Conservation (phyloP, 2,888 invertebrate species). For the Zygaena filipendulae region DNA sequence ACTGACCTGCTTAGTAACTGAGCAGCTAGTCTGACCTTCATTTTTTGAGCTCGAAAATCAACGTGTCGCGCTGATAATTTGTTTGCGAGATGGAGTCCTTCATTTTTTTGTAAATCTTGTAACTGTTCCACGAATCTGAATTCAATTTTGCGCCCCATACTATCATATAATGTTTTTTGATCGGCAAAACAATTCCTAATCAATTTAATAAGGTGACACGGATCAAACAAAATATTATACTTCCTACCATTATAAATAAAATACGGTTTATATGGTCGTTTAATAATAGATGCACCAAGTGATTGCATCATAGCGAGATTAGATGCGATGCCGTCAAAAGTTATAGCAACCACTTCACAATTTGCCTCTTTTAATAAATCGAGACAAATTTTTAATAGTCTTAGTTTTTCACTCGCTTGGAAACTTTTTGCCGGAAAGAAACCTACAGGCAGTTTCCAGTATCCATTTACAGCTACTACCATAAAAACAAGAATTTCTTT, state of each 20-base stretch:
- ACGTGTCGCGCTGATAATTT: neutral
- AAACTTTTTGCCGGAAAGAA: conserved; percentile 4
- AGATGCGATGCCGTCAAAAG: conserved; percentile 11
- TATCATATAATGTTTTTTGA: neutral
- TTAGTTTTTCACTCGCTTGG: neutral
- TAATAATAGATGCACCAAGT: conserved; percentile 2
- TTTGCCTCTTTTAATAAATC: conserved; percentile 4
- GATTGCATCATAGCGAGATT: conserved; percentile 7
- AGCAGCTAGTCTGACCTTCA: conserved; percentile 2
- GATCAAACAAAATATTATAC: neutral
- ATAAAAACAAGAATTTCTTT: conserved; percentile 9
- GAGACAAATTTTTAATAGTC: conserved; percentile 7
- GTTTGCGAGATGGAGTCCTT: neutral
- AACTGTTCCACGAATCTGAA: neutral
- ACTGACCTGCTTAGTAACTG: conserved; percentile 2
- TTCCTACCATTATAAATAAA: conserved; percentile 1
- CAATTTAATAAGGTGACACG: neutral
- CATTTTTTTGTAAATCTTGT: neutral
- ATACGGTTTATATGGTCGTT: conserved; percentile 2
- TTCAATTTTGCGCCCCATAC: neutral
- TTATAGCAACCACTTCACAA: conserved; percentile 4
- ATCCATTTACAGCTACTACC: conserved; percentile 5
- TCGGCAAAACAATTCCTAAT: neutral
- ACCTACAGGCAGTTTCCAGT: conserved; percentile 10
- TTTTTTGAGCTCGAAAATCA: neutral